phyloP scores from a whole-genome alignment of 2,888 invertebrate genomes.

The Aleiodes alternator region DNA sequence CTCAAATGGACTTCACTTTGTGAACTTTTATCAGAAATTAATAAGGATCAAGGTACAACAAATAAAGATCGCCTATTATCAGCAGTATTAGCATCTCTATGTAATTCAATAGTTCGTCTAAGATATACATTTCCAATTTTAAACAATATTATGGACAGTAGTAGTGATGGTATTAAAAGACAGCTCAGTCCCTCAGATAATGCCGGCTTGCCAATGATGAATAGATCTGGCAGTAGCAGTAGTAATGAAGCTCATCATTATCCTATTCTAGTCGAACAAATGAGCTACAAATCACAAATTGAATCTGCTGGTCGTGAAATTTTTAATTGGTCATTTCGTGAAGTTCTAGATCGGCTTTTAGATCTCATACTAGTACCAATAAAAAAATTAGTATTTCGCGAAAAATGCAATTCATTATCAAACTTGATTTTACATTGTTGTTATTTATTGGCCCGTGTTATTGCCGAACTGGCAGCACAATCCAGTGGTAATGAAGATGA shows the following conservation, averaged over 20 bases:
- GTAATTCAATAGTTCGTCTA: conserved; percentile 85
- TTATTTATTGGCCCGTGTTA: conserved; percentile 86
- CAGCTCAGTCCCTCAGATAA: conserved; percentile 83
- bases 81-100: conserved; percentile 90
- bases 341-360: conserved; percentile 88
- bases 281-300: conserved; percentile 82
- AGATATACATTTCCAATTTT: conserved; percentile 86
- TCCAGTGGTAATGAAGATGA: conserved; percentile 88
- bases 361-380: conserved; percentile 90
- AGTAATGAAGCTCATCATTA: conserved; percentile 81
- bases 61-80: conserved; percentile 82
- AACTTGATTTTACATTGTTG: conserved; percentile 83
- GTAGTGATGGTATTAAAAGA: conserved; percentile 76
- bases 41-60: conserved; percentile 77
- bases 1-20: conserved; percentile 96
- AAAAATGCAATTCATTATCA: conserved; percentile 78
- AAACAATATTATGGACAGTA: conserved; percentile 75
- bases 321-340: conserved; percentile 83
- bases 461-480: conserved; percentile 91
- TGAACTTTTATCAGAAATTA: conserved; percentile 84
- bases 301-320: conserved; percentile 70
- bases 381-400: conserved; percentile 77
- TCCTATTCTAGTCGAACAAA: conserved; percentile 87
- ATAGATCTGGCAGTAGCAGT: conserved; percentile 73
- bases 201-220: conserved; percentile 82